These are phyloP conservation scores for Philaethria dido DNA, from an alignment of 2,888 invertebrate species.

Conservation along the genomic window DNA sequence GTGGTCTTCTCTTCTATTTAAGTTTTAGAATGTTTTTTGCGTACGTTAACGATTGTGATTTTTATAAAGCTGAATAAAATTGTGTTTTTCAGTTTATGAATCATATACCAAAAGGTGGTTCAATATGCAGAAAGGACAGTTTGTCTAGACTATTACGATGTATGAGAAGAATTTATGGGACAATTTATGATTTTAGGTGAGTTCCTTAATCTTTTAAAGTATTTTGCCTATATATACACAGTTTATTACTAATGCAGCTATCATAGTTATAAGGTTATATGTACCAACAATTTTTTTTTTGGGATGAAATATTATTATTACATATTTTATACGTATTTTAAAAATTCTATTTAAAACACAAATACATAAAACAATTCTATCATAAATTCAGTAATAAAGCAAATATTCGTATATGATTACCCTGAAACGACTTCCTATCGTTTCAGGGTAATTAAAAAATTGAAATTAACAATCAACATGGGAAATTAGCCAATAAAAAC, in stretches of 20 bases:
- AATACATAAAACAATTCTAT: neutral
- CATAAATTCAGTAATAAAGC: neutral
- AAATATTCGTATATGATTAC: too few relatives aligned
- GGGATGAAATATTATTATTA: too few relatives aligned
- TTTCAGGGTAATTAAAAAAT: slow-evolving; percentile 34
- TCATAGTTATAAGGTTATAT: too few relatives aligned
- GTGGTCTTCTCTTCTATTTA: neutral
- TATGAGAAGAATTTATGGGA: slow-evolving; percentile 91
- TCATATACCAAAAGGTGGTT: slow-evolving; percentile 92
- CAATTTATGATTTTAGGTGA: slow-evolving; percentile 93
- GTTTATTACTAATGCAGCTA: too few relatives aligned
- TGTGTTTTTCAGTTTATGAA: slow-evolving; percentile 87
- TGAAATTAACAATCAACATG: slow-evolving; percentile 31
- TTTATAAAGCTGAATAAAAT: slow-evolving; percentile 18
- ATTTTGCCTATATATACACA: too few relatives aligned
- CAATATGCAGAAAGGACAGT: slow-evolving; percentile 93
- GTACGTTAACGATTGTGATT: too few relatives aligned
- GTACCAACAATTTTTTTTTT: too few relatives aligned
- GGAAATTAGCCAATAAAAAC: slow-evolving; percentile 23
- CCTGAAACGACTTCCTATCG: slow-evolving; percentile 22
- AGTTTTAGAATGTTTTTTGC: slow-evolving; percentile 14
- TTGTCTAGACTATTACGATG: slow-evolving; percentile 90
- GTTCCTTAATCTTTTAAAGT: neutral
- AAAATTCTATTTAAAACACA: neutral
- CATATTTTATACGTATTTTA: neutral